These are phyloP conservation scores for Schlechtendalia chinensis DNA, from an alignment of 1,140 invertebrate genomes.

Conservation along the genomic window DNA sequence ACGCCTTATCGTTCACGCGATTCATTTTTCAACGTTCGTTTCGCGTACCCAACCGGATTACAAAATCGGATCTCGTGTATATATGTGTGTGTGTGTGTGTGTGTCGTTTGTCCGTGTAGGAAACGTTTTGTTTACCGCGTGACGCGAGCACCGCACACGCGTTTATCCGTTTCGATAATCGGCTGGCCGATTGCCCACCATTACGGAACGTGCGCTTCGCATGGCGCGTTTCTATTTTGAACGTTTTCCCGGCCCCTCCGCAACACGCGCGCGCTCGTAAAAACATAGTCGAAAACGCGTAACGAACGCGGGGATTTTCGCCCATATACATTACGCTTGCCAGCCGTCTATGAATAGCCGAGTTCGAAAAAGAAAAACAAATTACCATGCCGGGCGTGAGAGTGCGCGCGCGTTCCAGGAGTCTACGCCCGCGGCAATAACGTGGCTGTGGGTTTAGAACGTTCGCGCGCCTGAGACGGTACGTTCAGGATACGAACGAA, in stretches of 20 bases:
- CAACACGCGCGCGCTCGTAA: not conserved
- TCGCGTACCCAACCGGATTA: no score
- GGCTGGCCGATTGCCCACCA: conserved; percentile 25
- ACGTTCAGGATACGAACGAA: no score
- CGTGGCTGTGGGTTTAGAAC: no score
- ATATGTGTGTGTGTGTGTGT: not conserved
- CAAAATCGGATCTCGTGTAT: no score
- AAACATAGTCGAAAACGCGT: conserved; percentile 15
- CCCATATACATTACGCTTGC: not conserved
- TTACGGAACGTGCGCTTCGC: not conserved
- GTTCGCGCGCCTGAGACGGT: no score
- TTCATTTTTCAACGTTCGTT: no score
- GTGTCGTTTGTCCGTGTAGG: not conserved
- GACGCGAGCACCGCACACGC: not conserved
- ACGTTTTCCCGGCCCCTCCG: conserved; percentile 1
- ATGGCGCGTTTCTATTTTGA: conserved; percentile 19
- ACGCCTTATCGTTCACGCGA: no score
- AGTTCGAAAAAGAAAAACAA: not conserved
- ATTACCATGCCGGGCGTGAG: not conserved
- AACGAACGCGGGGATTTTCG: conserved; percentile 27
- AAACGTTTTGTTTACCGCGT: not conserved
- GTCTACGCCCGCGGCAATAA: no score
- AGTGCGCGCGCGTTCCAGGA: no score
- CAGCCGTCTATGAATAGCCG: conserved; percentile 26
- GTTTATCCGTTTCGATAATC: conserved; percentile 15